Conservation (phyloP, 1,140 invertebrate genomes). For the Lepidurus apus region DNA sequence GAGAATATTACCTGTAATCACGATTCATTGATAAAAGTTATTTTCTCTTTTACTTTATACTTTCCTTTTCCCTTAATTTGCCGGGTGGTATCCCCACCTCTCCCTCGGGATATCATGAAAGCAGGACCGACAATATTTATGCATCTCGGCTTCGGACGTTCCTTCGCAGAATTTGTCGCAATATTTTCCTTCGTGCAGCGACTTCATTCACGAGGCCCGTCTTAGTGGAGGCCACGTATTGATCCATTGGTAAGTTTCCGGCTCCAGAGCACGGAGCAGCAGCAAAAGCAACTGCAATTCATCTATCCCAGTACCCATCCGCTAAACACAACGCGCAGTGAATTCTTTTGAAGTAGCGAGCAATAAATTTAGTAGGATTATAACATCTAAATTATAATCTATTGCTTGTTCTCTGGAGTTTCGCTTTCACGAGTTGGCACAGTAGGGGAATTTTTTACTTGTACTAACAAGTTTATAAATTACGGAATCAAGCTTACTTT, state of each 20-base stretch:
- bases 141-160: constrained; percentile 85
- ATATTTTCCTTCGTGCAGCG: constrained; percentile 88
- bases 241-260: constrained; percentile 83
- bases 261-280: background rate
- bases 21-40: constrained; percentile 23
- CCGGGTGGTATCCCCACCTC: background rate
- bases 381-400: no score
- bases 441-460: no score
- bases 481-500: no score
- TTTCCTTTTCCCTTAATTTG: background rate
- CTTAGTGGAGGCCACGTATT: constrained; percentile 83
- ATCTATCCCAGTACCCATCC: no score
- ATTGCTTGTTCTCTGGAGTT: no score
- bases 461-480: no score
- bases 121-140: constrained; percentile 91
- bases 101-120: background rate
- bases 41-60: background rate
- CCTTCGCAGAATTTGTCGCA: constrained; percentile 88
- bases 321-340: no score
- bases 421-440: no score
- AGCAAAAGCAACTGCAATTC: background rate
- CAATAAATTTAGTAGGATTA: no score
- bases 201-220: constrained; percentile 89
- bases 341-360: no score
- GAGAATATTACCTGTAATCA: constrained; percentile 70